Conservation (phyloP, 2,797 vertebrate species). For the Gallirallus australis region DNA sequence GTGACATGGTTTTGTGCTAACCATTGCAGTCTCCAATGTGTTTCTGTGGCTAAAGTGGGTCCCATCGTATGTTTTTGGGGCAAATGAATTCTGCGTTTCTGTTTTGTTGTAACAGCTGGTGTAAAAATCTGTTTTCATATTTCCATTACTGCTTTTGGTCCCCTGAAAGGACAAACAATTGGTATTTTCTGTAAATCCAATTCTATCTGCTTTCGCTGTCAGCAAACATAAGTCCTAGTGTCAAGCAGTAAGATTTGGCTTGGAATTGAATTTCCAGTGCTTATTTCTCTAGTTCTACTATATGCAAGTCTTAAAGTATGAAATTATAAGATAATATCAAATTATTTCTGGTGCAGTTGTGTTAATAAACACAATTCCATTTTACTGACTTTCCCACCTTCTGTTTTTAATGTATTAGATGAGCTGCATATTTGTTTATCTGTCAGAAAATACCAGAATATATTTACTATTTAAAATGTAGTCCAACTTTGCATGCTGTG, state of each 20-base stretch:
- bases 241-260: neutral
- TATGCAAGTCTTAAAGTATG: neutral
- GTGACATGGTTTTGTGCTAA: neutral
- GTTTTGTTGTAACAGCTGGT: neutral
- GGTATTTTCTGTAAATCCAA: neutral
- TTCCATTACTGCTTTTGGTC: accelerated
- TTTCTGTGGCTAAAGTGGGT: neutral
- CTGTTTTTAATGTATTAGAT: neutral
- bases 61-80: accelerated
- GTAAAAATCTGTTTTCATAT: neutral
- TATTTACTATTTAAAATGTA: neutral
- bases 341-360: neutral
- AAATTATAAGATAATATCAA: neutral
- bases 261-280: neutral
- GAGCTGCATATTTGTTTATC: neutral
- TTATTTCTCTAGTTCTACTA: neutral
- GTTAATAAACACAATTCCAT: neutral
- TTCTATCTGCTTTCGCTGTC: accelerated
- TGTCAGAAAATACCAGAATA: neutral
- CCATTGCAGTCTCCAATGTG: neutral
- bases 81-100: neutral
- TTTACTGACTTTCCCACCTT: neutral
- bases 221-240: neutral
- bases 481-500: neutral
- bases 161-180: neutral